A percentile compares a stretch with the other conserved stretches of the same genome.
Conservation (phyloP, 1,140 invertebrate genomes). For the Lysiphlebus fabarum region DNA sequence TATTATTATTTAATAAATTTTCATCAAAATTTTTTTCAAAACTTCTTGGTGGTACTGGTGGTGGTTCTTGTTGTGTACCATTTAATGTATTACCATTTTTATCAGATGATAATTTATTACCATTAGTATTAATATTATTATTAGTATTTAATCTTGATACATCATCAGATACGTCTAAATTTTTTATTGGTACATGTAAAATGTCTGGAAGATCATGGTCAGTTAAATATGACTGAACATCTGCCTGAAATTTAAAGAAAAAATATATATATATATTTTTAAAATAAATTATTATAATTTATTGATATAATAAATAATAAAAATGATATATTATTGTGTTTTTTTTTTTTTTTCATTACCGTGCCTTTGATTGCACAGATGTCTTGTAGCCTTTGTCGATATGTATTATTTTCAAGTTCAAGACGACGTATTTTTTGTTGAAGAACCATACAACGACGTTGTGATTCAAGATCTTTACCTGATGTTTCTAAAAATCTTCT, state of each 20-base stretch:
- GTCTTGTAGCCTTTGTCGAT: slow-evolving; percentile 66
- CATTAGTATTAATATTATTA: slow-evolving; percentile 4
- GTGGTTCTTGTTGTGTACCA: slow-evolving; percentile 53
- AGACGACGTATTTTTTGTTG: slow-evolving; percentile 72
- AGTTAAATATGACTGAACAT: slow-evolving; percentile 53
- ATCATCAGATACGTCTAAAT: slow-evolving; percentile 32
- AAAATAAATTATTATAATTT: no score
- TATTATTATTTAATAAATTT: slow-evolving; percentile 47
- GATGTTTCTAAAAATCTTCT: slow-evolving; percentile 77
- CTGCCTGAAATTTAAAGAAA: slow-evolving; percentile 45
- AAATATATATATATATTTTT: background rate
- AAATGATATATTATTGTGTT: no score
- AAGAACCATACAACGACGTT: slow-evolving; percentile 67
- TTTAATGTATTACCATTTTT: slow-evolving; percentile 53
- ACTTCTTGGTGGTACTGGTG: slow-evolving; percentile 66
- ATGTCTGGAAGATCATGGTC: slow-evolving; percentile 57
- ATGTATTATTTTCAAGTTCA: slow-evolving; percentile 68
- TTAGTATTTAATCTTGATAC: slow-evolving; percentile 43
- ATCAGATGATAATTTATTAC: slow-evolving; percentile 28
- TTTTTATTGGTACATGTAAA: slow-evolving; percentile 45
- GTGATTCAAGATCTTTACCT: slow-evolving; percentile 70
- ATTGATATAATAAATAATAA: background rate
- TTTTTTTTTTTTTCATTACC: slow-evolving; percentile 26
- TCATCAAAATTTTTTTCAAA: slow-evolving; percentile 60
- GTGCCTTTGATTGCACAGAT: slow-evolving; percentile 55